Evolutionary conservation across 92 coral and sea anemone genomes (phyloP).

Genomic region (Porites evermanni): DNA sequence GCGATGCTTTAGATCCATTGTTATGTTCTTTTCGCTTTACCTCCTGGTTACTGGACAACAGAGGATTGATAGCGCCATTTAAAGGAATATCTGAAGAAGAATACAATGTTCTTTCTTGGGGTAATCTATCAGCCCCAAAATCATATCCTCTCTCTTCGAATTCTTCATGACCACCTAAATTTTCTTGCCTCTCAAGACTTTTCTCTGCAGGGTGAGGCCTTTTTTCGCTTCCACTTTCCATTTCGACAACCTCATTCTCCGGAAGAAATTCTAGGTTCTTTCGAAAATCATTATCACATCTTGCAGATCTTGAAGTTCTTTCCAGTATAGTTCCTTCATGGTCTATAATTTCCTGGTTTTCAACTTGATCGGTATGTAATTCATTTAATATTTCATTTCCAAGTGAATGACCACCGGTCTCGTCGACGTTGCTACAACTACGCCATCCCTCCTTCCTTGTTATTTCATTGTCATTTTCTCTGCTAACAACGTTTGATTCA

Average conservation of each 20-base stretch:
- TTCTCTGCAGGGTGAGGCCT: background rate
- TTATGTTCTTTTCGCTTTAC: background rate
- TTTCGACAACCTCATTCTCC: background rate
- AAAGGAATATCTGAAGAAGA: background rate
- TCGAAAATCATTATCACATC: background rate
- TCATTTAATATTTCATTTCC: background rate
- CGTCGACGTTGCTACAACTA: background rate
- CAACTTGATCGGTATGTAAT: background rate
- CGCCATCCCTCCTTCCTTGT: background rate
- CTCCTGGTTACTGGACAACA: background rate
- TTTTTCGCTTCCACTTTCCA: background rate
- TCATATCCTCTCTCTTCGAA: background rate
- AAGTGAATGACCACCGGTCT: background rate
- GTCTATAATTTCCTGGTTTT: background rate
- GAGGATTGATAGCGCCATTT: background rate
- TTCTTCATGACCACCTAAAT: background rate
- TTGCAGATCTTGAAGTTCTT: constrained; percentile 1
- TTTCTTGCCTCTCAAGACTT: background rate
- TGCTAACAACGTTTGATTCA: background rate
- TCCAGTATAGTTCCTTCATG: background rate
- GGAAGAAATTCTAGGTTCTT: background rate
- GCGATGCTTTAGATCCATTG: background rate
- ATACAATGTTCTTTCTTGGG: background rate
- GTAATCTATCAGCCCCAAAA: background rate
- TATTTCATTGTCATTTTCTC: background rate